These are phyloP conservation scores for Antedon mediterranea DNA, from an alignment of 53 echinoderm and acorn worm genomes.

Conservation along the genomic window DNA sequence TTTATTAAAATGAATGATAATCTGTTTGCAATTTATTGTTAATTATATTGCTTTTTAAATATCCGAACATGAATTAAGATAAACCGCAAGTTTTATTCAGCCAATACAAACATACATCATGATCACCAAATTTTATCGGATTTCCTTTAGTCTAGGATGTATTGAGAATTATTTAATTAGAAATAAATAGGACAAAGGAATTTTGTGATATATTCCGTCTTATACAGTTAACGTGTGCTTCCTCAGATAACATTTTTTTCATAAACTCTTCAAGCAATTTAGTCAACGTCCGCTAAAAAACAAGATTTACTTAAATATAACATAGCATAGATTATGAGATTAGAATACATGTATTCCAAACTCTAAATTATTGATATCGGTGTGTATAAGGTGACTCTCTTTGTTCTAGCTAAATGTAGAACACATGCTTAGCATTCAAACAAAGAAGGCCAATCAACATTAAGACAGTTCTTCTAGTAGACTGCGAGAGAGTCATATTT, in stretches of 20 bases:
- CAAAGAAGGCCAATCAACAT: neutral
- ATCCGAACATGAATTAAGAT: too few species aligned
- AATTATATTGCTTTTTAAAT: too few species aligned
- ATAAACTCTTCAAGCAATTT: neutral
- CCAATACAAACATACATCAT: neutral
- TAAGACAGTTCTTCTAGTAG: neutral
- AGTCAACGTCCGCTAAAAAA: neutral
- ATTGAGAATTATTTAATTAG: neutral
- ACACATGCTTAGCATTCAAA: neutral
- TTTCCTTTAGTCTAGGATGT: slow-evolving; percentile 1
- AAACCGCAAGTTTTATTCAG: neutral
- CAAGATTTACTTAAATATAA: neutral
- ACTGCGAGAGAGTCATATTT: neutral
- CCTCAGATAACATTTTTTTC: neutral
- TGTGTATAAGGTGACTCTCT: neutral
- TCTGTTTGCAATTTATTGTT: too few species aligned
- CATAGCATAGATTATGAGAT: neutral
- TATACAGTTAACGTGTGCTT: neutral
- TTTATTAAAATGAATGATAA: too few species aligned
- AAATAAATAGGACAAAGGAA: neutral
- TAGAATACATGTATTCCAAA: neutral
- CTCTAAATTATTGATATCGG: neutral
- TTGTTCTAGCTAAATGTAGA: neutral
- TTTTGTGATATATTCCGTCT: neutral
- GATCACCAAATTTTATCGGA: neutral